Evolutionary conservation across 1,140 invertebrate genomes (phyloP), one percentile per base, ranked within the genome.

Genomic region (Leucophenga varia): DNA sequence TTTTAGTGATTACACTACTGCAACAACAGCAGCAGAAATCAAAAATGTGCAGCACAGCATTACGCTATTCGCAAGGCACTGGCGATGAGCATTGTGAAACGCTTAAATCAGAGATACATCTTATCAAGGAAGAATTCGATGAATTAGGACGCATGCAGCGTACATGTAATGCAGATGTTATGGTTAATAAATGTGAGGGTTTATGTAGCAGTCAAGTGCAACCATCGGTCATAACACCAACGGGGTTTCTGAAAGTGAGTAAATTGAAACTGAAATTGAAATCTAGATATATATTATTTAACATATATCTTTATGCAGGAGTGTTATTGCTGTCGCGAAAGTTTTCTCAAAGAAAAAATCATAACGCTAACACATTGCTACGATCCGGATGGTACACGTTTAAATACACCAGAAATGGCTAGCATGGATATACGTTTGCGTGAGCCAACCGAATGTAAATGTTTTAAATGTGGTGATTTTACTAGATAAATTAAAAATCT

Each of bases 241-340:
- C 89, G 25, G 92, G 92, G 57, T 94, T 95, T 80, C 77, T 90
- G 36, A 95, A 94, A 83, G 91, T 93, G 78, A 65, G 72, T 47
- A 45, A 3, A 25, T 14, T 18, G 5, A n/a, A 44, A 28, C 25
- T n/a, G 17, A 14, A 12, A 8, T 17, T 43, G 19, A 14, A 25
- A 10, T 35, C 19, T 36, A 28, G 19, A 0, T 14, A 28, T 8
- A 17, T n/a, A 47, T 31, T 41, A 40, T 40, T 34, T 21, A 31
- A 31, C 25, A 20, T 36, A 45, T 45, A 19, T 47, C 18, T 39
- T 32, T 34, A 49, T 77, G 8, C 65, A 94, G 91, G 90, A 94
- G 77, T 95, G 92, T 65, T 90, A 88, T 60, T 95, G 92, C 68
- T 95, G 92, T 59, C 82, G 91, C 42, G 92, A 95, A 72, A 89